Percentiles rank a stretch among this genome's conserved stretches.
These are phyloP conservation scores for Nematopogon swammerdamellus DNA, from an alignment of 2,888 invertebrate species.

Conservation along the genomic window DNA sequence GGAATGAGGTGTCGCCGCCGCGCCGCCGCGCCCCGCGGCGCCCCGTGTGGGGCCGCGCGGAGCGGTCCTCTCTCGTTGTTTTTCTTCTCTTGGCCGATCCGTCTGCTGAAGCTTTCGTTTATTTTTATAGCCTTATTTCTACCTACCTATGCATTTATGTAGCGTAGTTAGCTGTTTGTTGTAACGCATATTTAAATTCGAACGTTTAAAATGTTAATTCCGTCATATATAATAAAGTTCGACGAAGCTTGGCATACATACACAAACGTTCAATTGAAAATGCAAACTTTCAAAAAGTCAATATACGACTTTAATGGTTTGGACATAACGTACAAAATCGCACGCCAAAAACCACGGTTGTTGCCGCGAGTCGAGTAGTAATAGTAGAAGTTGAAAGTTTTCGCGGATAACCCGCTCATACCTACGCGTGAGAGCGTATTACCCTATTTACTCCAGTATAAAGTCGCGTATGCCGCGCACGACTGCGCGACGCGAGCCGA, in stretches of 20 bases:
- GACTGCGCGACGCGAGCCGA: conserved; percentile 24
- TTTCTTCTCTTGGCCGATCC: neutral
- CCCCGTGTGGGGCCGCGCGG: conserved; percentile 4
- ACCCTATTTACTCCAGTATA: neutral
- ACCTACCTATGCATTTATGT: too few species aligned
- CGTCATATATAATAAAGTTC: too few species aligned
- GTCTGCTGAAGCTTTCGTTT: neutral
- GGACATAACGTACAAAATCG: too few species aligned
- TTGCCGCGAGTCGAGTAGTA: neutral
- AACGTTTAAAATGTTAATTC: too few species aligned
- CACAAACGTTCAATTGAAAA: too few species aligned
- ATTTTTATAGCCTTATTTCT: neutral
- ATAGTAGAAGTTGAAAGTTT: neutral
- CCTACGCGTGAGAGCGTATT: neutral
- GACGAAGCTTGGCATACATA: too few species aligned
- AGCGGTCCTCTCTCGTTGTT: neutral
- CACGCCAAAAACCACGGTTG: neutral
- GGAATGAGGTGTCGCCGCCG: conserved; percentile 13
- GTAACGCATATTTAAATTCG: too few species aligned
- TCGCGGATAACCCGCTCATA: neutral
- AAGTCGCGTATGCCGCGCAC: conserved; percentile 10
- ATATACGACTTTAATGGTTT: too few species aligned
- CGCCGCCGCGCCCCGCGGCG: too few species aligned
- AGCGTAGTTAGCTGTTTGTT: too few species aligned
- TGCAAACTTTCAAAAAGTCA: too few species aligned